Base-by-base conservation (phyloP, 2,888 invertebrate genomes). In the Saturnia pavonia region DNA sequence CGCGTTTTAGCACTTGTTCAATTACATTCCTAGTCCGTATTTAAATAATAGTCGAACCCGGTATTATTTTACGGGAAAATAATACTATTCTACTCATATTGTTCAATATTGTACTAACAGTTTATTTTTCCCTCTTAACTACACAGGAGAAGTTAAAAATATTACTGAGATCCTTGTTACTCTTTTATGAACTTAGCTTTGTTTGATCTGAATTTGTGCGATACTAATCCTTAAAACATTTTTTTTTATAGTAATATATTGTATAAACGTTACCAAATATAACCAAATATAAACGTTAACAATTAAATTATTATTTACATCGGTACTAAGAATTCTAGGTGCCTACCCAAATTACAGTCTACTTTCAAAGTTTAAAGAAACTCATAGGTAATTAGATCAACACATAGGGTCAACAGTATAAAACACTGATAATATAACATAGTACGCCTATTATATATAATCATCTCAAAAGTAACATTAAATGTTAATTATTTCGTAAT, bases 1-100 rank as follows among this genome's bases (percentile, higher is more conserved):
- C 82, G 82, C 83, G 83, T 85, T 86, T 86, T 87, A 88, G 85
- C 83, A 82, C 82, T 83, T 76, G 79, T 83, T 79, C 78, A 78
- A 78, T 80, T 79, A 72, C 54, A 71, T 69, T 69, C 66, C 51
- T 43, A 66, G 54, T 40, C 40, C 65, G 42, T 42, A 70, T 67
- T 51, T 42, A 67, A 42, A 69, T 65, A 51, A 70, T 12, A 6
- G 25, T 27, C 57, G 27, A 60, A 60, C 27, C 25, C 2, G 25
- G 25, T 1, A 60, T 51, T 57, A 57, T 57, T 57, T 1, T 12
- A 25, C 22, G 12, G 14, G 25, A 57, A 12, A 25, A 22, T 57
- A 25, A 57, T 57, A 57, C 11, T 9, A 3, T 57, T 8, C 12
- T n/a, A 8, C 22, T 8, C 22, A 22, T 54, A 54, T 25, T 60